Evolutionary conservation across 1,140 invertebrate genomes (phyloP), one percentile per base, ranked within the genome.

Genomic region (Bombus impatiens): DNA sequence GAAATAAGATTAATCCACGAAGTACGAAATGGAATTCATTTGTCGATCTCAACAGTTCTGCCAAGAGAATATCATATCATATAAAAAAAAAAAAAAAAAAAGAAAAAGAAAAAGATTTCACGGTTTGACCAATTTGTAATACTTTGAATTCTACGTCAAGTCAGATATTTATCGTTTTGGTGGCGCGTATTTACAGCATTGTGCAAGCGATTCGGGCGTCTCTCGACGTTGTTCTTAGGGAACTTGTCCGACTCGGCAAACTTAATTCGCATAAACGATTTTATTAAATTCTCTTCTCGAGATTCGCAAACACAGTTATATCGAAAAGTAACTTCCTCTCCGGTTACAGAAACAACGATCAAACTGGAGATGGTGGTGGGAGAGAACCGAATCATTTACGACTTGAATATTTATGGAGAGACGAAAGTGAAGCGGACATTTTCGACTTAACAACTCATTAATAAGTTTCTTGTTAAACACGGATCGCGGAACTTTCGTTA

Each of bases 361-460:
- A 75, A 84, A 65, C 59, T 53, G 6, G 25, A 18, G 57, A 12
- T 25, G n/a, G 5, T 8, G 53, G 75, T 4, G n/a, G 59, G 15
- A 53, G 74, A 53, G 53, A 70, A 77, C 76, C 71, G 87, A 88
- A 88, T 91, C 90, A 87, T 91, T 89, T 89, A 86, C 89, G 72
- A 90, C 87, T 79, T 92, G 90, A 91, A 92, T 92, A 92, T 92
- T 92, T 92, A 92, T 92, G 77, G 83, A 89, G 78, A 84, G 68
- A 67, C 82, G 79, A 68, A 71, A 89, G 78, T 75, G 86, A 90
- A 62, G 79, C 22, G 84, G 47, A 89, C 89, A 86, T 91, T 91
- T 91, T 89, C 82, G 77, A 71, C 91, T 90, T 90, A 90, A 91
- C 91, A 84, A 92, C 87, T 91, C 82, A 89, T 86, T 91, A 82